phyloP scores from a whole-genome alignment of 2,888 invertebrate species.

The Anagyrus pseudococci region DNA sequence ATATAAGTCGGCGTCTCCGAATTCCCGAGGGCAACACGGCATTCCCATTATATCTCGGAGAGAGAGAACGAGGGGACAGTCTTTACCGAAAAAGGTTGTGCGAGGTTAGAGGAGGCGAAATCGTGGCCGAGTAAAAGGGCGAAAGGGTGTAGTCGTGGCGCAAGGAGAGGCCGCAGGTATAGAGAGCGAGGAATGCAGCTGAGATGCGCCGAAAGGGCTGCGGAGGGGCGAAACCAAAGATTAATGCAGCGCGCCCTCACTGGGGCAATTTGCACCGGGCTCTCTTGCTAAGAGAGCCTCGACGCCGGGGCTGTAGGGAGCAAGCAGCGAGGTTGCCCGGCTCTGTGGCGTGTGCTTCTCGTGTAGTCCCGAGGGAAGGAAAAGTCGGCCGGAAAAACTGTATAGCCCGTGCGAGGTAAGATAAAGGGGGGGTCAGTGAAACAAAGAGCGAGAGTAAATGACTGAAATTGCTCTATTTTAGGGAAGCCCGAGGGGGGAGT shows the following conservation, averaged over 20 bases:
- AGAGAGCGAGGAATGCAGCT: too few species aligned
- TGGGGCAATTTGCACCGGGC: conserved; percentile 57
- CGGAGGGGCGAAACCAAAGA: conserved; percentile 60
- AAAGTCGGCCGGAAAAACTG: conserved; percentile 20
- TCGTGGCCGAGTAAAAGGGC: conserved; percentile 37
- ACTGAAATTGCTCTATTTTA: conserved; percentile 22
- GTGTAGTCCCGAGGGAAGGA: conserved; percentile 11
- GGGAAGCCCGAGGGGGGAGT: too few species aligned
- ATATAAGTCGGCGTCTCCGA: too few species aligned
- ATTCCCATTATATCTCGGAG: conserved; percentile 53
- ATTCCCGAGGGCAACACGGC: conserved; percentile 54
- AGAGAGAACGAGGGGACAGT: neutral
- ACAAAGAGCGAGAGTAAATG: conserved; percentile 24
- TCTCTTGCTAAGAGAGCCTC: neutral
- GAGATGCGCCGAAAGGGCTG: too few species aligned
- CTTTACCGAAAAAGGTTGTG: neutral
- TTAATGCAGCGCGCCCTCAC: conserved; percentile 62
- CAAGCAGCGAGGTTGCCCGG: conserved; percentile 35
- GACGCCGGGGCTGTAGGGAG: neutral
- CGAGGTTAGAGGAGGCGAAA: neutral
- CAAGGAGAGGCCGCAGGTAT: too few species aligned
- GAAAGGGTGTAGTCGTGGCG: too few species aligned
- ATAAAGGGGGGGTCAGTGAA: conserved; percentile 3
- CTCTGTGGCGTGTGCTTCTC: neutral
- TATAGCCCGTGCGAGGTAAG: neutral